Evolutionary conservation across 1,140 invertebrate species (phyloP).

Genomic region (Marisa cornuarietis): DNA sequence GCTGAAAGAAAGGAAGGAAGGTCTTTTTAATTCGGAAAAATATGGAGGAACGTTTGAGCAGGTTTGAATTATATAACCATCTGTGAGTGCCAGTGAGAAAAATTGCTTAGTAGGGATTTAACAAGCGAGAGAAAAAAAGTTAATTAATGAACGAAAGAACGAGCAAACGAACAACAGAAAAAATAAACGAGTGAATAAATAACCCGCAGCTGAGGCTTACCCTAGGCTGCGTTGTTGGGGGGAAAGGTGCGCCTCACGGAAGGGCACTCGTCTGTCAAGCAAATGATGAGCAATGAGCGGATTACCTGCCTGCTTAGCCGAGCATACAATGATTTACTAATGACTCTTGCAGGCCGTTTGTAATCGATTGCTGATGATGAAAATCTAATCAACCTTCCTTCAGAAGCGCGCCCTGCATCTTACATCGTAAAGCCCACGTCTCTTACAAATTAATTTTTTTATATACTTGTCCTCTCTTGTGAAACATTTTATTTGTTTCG

Average conservation of each 20-base stretch:
- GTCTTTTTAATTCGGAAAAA: not conserved
- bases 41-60: not conserved
- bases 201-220: no score
- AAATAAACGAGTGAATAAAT: no score
- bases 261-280: not conserved
- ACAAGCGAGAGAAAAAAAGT: not conserved
- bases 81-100: slow-evolving; percentile 5
- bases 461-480: no score
- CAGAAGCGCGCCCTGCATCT: no score
- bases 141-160: not conserved
- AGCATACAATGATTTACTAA: not conserved
- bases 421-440: no score
- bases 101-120: not conserved
- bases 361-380: not conserved
- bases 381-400: no score
- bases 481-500: no score
- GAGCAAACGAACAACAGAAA: not conserved
- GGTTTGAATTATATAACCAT: not conserved
- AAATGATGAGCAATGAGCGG: not conserved
- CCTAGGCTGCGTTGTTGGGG: no score
- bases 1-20: not conserved
- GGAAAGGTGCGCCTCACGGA: not conserved
- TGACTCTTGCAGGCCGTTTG: not conserved
- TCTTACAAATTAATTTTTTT: no score
- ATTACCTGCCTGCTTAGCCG: not conserved